phyloP scores from a whole-genome alignment of 2,797 vertebrate species.

The Melanotaenia boesemani region DNA sequence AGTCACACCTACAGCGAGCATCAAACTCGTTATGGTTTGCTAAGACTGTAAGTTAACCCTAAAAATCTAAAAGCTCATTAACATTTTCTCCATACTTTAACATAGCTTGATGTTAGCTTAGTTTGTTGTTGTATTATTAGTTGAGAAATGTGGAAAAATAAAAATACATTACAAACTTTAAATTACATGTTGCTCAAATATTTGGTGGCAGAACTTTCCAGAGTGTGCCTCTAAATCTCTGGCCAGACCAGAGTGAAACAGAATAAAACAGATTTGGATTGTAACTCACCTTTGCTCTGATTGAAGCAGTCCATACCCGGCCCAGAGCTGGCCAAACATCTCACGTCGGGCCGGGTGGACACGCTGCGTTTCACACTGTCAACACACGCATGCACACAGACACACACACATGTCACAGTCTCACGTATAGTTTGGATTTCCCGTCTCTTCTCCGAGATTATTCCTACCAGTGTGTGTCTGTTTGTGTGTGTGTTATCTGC shows the following conservation, averaged over 20 bases:
- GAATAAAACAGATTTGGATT: background rate
- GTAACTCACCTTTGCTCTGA: constrained; percentile 58
- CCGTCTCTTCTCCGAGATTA: constrained; percentile 54
- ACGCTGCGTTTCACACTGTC: constrained; percentile 45
- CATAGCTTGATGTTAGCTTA: background rate
- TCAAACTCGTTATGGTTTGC: constrained; percentile 16
- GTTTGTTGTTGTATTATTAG: background rate
- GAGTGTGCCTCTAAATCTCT: constrained; percentile 18
- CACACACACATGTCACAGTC: constrained; percentile 11
- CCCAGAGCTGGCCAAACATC: constrained; percentile 46
- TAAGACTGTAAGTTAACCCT: background rate
- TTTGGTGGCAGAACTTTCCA: background rate
- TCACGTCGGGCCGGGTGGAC: constrained; percentile 40
- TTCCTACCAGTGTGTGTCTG: constrained; percentile 26
- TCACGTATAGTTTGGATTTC: constrained; percentile 44
- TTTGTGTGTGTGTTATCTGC: constrained; percentile 65
- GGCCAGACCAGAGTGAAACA: background rate
- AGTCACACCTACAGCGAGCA: constrained; percentile 13
- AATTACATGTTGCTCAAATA: background rate
- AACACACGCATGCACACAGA: constrained; percentile 2
- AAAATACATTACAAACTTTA: background rate
- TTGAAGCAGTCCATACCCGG: constrained; percentile 67
- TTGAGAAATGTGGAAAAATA: background rate
- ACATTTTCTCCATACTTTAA: background rate
- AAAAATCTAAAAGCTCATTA: background rate